These are phyloP conservation scores for Epinephelus cyanopodus DNA, from an alignment of 2,113 vertebrate species.

Conservation along the genomic window DNA sequence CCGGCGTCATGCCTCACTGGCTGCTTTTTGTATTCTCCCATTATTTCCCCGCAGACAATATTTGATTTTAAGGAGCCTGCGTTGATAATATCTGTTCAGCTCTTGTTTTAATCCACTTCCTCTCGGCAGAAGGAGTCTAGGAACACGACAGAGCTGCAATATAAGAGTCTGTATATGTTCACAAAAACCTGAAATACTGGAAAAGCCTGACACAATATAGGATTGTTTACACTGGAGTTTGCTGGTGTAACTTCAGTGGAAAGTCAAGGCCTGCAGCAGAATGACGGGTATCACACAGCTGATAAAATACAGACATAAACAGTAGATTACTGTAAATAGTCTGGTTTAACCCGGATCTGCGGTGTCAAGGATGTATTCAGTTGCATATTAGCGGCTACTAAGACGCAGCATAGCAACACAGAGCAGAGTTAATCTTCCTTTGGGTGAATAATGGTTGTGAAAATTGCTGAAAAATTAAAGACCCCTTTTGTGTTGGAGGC, in stretches of 20 bases:
- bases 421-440: not conserved
- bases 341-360: not conserved
- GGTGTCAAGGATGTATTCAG: not conserved
- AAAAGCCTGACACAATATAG: not conserved
- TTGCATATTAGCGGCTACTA: not conserved
- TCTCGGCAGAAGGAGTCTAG: not conserved
- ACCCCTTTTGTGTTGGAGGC: not conserved
- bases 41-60: constrained; percentile 51
- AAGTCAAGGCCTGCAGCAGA: constrained; percentile 2
- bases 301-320: constrained; percentile 40
- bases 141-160: not conserved
- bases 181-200: not conserved
- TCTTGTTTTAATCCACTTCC: constrained; percentile 2
- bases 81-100: constrained; percentile 34
- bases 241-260: not conserved
- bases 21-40: constrained; percentile 18
- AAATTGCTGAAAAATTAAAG: constrained; percentile 4
- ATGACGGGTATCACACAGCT: constrained; percentile 7
- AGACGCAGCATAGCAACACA: constrained; percentile 1
- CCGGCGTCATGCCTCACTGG: constrained; percentile 28
- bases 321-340: constrained; percentile 29
- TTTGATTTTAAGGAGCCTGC: constrained; percentile 51
- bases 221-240: constrained; percentile 25
- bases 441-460: constrained; percentile 1
- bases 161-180: not conserved